Conservation (phyloP, 1,140 invertebrate species). For the Drosophila asahinai region DNA sequence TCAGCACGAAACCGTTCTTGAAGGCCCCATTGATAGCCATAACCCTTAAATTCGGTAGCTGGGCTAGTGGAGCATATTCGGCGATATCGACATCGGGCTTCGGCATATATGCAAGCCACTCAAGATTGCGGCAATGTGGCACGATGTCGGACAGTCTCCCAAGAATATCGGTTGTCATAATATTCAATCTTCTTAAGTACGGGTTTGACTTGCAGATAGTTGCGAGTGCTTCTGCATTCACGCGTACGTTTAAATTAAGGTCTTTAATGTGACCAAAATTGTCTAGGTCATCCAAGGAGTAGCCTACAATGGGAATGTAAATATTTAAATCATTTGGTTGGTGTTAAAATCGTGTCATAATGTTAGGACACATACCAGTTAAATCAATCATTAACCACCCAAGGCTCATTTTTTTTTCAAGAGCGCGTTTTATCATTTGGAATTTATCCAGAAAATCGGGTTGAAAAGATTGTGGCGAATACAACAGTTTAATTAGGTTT, state of each 20-base stretch:
- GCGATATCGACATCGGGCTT: background rate
- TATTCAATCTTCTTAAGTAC: rapidly evolving
- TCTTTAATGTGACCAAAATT: background rate
- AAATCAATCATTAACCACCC: rapidly evolving
- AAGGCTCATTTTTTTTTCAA: background rate
- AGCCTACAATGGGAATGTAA: background rate
- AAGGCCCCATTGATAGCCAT: background rate
- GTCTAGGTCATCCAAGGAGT: background rate
- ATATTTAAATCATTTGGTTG: background rate
- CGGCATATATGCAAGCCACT: rapidly evolving
- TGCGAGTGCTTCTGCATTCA: background rate
- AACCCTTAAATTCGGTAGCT: background rate
- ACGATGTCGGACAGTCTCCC: slow-evolving; percentile 4
- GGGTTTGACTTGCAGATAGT: slow-evolving; percentile 1
- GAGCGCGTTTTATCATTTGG: background rate
- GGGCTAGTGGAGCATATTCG: slow-evolving; percentile 1
- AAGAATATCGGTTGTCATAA: background rate
- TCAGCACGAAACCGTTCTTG: too few relatives aligned
- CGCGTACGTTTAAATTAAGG: background rate
- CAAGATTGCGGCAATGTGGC: background rate
- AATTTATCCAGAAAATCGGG: background rate
- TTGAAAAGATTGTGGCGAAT: background rate
- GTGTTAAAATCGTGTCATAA: background rate
- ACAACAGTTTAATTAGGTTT: rapidly evolving
- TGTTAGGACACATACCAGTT: background rate